Base-by-base conservation (phyloP, 2,797 vertebrate species). In the Falco peregrinus region DNA sequence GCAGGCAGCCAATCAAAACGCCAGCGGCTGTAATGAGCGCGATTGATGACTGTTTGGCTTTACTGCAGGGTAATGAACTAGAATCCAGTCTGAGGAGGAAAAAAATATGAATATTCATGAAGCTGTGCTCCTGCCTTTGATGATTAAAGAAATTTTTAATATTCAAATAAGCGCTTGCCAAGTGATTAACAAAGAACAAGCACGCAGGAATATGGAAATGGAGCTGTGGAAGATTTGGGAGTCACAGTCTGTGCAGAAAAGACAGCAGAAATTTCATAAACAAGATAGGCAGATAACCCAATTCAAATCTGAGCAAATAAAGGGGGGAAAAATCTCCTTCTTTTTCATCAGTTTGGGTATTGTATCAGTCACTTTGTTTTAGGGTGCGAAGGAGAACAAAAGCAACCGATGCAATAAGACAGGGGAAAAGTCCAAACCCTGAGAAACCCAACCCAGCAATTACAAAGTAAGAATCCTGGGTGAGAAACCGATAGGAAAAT, bases 111-210 rank as follows among this genome's bases (percentile, higher is more conserved):
- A 99, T 99, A 99, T 99, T 99, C 99, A 99, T 99, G 99, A 99
- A 98, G 98, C 98, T 98, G 98, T 97, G 98, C 98, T 98, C 98
- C 99, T 99, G 99, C 98, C 99, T 99, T 99, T 99, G 99, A 99
- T 99, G 99, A 99, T 99, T 99, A 99, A 99, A 99, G 99, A 99
- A 99, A 99, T 99, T 99, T 99, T 99, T 99, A 99, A 99, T 99
- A 99, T 99, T 99, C 99, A 99, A 99, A 99, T 99, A 99, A 99
- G 99, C 98, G 98, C 98, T 99, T 99, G 99, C 99, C 99, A 99
- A 99, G 98, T 99, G 99, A 99, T 99, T 99, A 99, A 99, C 98
- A 98, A 98, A 98, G 98, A 99, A 98, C 98, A 98, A 98, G 98
- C 98, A 98, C 97, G 97, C 98, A 98, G 98, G 98, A 98, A 98